A percentile compares a stretch with the other conserved stretches of the same genome.
These are phyloP conservation scores for Falco columbarius DNA, from an alignment of 2,797 vertebrate genomes.

Conservation along the genomic window DNA sequence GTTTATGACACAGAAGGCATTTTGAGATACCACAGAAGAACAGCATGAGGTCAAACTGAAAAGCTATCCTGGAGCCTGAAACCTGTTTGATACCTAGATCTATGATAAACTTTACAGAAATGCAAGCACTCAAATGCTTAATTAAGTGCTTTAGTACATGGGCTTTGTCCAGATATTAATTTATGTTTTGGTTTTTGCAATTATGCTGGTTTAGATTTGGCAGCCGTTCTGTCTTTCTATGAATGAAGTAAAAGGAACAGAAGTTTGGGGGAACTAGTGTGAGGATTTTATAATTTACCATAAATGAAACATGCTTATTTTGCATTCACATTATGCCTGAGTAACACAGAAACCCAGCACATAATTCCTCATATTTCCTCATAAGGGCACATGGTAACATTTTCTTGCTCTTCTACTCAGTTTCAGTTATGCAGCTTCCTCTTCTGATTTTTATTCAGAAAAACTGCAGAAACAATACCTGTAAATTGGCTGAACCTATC, in stretches of 20 bases:
- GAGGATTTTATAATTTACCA: not conserved
- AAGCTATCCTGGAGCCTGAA: not conserved
- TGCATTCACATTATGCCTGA: not conserved
- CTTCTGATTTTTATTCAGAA: not conserved
- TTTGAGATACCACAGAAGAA: not conserved
- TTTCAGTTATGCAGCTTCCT: constrained; percentile 7
- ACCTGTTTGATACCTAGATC: not conserved
- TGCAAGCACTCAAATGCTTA: not conserved
- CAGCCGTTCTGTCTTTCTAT: not conserved
- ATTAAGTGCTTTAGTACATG: not conserved
- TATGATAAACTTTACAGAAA: not conserved
- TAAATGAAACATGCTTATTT: not conserved
- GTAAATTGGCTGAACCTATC: not conserved
- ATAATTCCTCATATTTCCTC: no score
- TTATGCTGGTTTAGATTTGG: not conserved
- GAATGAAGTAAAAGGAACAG: not conserved
- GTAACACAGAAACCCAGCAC: not conserved
- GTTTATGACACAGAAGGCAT: not conserved
- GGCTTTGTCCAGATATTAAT: not conserved
- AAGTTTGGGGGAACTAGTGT: not conserved
- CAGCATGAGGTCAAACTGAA: not conserved
- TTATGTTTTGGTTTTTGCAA: not conserved
- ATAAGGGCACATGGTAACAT: not conserved
- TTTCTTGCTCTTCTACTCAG: not conserved
- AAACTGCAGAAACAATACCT: not conserved